These are phyloP conservation scores for Bombus pyrosoma DNA, from an alignment of 1,140 invertebrate species.

Conservation along the genomic window DNA sequence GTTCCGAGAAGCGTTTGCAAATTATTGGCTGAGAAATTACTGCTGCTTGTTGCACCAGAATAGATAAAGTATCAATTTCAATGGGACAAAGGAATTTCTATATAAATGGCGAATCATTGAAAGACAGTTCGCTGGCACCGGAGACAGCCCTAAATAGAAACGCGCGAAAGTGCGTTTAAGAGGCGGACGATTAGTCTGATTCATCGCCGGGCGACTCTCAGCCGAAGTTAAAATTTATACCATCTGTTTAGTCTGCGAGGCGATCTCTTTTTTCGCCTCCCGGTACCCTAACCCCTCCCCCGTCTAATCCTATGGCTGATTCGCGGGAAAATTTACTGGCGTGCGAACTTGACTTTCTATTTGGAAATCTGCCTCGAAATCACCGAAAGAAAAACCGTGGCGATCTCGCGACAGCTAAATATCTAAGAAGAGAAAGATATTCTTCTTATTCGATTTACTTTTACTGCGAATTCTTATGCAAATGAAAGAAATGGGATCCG, in stretches of 20 bases:
- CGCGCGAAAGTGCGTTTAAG: slow-evolving; percentile 44
- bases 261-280: slow-evolving; percentile 43
- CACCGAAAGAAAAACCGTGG: background rate
- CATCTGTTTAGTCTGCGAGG: slow-evolving; percentile 62
- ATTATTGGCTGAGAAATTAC: slow-evolving; percentile 2
- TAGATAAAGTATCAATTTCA: slow-evolving; percentile 18
- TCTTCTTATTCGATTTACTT: background rate
- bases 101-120: slow-evolving; percentile 35
- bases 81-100: slow-evolving; percentile 24
- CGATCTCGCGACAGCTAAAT: background rate
- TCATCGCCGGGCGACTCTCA: slow-evolving; percentile 46
- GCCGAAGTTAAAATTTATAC: slow-evolving; percentile 61
- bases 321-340: slow-evolving; percentile 43
- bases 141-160: slow-evolving; percentile 41
- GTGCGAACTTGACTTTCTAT: background rate
- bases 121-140: background rate
- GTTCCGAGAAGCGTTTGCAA: background rate
- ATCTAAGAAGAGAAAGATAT: background rate
- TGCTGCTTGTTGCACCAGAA: background rate
- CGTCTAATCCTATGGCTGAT: slow-evolving; percentile 56
- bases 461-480: background rate
- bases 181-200: slow-evolving; percentile 59
- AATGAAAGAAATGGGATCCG: background rate
- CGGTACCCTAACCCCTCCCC: background rate
- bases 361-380: background rate